These are phyloP conservation scores for Erebia ligea DNA, from an alignment of 2,888 invertebrate genomes.

Conservation along the genomic window DNA sequence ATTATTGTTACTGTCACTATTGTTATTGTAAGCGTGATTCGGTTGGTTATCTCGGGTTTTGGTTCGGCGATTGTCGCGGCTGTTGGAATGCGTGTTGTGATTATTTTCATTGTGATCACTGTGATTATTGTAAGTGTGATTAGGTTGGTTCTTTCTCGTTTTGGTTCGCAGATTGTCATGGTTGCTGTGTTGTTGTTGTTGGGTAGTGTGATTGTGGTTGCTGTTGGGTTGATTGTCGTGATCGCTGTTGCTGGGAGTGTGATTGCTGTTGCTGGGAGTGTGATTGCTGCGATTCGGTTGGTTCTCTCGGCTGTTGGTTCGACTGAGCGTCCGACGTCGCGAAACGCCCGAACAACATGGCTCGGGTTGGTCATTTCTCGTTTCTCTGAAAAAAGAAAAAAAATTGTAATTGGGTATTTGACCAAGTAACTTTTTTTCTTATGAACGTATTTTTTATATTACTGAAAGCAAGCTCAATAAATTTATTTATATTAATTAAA, in stretches of 20 bases:
- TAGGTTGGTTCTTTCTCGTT: neutral
- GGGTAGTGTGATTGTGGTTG: neutral
- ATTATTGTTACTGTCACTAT: neutral
- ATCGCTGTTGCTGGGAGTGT: slow-evolving; percentile 18
- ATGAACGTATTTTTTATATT: no score
- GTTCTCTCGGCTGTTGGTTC: slow-evolving; percentile 12
- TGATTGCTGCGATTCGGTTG: slow-evolving; percentile 9
- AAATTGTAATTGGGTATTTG: neutral
- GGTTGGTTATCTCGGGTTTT: slow-evolving; percentile 18
- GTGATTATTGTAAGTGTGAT: neutral
- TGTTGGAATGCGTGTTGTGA: neutral
- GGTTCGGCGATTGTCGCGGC: neutral
- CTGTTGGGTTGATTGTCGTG: slow-evolving; percentile 22
- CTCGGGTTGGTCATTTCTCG: slow-evolving; percentile 16
- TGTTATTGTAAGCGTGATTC: neutral
- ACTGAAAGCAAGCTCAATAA: no score
- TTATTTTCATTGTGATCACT: neutral
- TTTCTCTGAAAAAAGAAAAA: slow-evolving; percentile 35
- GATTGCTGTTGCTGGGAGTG: slow-evolving; percentile 18
- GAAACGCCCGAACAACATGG: slow-evolving; percentile 23
- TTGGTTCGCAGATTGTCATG: neutral
- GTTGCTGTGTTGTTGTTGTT: neutral
- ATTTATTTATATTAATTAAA: no score
- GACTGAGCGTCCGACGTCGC: neutral
- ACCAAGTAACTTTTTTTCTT: neutral